These are phyloP conservation scores for Nomada fucata DNA, from an alignment of 2,888 invertebrate genomes.

Conservation along the genomic window DNA sequence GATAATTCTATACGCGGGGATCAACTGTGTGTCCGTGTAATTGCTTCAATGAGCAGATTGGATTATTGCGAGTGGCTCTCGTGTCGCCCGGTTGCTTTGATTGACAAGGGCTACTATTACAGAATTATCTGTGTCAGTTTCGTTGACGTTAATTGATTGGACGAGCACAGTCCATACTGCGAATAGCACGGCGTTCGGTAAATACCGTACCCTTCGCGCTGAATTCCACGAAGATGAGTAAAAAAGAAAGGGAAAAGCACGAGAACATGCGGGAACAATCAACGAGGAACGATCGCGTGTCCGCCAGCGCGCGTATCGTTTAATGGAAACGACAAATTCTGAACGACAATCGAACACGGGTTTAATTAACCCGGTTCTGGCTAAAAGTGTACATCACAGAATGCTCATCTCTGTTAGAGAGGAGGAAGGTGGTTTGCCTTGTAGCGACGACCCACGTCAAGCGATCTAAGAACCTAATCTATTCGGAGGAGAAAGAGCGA, in stretches of 20 bases:
- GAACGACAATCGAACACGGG: not conserved
- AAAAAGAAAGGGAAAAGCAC: not conserved
- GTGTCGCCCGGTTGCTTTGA: not conserved
- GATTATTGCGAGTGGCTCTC: slow-evolving; percentile 3
- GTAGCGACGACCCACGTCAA: slow-evolving; percentile 41
- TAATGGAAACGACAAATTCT: not conserved
- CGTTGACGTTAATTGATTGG: not conserved
- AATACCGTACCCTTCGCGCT: too few relatives aligned
- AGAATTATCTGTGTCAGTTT: not conserved
- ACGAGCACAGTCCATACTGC: not conserved
- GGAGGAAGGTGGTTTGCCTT: slow-evolving; percentile 58
- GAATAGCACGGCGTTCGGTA: too few relatives aligned
- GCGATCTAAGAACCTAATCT: slow-evolving; percentile 1
- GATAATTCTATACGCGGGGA: too few relatives aligned
- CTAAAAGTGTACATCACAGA: slow-evolving; percentile 26
- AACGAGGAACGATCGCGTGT: too few relatives aligned
- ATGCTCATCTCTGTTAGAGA: slow-evolving; percentile 36
- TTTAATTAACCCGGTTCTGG: slow-evolving; percentile 42
- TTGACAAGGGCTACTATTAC: not conserved
- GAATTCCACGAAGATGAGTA: not conserved
- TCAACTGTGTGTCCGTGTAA: not conserved
- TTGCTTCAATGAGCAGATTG: not conserved
- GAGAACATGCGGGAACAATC: not conserved
- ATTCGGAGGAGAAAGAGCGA: not conserved
- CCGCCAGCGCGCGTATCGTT: not conserved